Conservation (phyloP, 2,113 vertebrate genomes). For the Raja brachyura region DNA sequence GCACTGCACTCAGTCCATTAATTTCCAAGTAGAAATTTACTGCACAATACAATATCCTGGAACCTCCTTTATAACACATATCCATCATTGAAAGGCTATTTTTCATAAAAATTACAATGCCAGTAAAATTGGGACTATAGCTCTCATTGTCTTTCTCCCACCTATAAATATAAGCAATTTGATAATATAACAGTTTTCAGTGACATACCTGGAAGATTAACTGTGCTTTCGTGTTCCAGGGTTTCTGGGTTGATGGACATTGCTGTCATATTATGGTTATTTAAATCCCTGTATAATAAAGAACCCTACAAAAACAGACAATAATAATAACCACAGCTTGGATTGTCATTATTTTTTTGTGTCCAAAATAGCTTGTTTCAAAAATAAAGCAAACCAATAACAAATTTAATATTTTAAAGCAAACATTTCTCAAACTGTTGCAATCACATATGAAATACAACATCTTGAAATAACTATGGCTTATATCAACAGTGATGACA, state of each 20-base stretch:
- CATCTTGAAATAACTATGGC: neutral
- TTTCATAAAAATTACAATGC: neutral
- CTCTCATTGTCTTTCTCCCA: neutral
- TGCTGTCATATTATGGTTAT: conserved; percentile 86
- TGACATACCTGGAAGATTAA: conserved; percentile 82
- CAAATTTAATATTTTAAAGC: neutral
- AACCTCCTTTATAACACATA: neutral
- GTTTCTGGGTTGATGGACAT: conserved; percentile 96
- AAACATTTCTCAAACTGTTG: neutral
- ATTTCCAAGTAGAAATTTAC: neutral
- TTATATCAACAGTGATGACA: no score
- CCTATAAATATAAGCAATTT: neutral
- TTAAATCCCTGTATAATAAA: conserved; percentile 89
- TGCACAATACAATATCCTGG: neutral
- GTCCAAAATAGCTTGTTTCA: neutral
- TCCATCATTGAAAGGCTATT: neutral
- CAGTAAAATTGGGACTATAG: neutral
- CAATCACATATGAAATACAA: neutral
- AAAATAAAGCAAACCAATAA: neutral
- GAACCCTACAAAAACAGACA: conserved; percentile 64
- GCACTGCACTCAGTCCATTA: neutral
- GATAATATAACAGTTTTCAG: neutral
- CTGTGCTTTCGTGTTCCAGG: conserved; percentile 84
- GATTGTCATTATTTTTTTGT: neutral
- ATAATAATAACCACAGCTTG: conserved; percentile 39